phyloP scores from a whole-genome alignment of 2,888 invertebrate species.

The Pharmacophagus antenor region DNA sequence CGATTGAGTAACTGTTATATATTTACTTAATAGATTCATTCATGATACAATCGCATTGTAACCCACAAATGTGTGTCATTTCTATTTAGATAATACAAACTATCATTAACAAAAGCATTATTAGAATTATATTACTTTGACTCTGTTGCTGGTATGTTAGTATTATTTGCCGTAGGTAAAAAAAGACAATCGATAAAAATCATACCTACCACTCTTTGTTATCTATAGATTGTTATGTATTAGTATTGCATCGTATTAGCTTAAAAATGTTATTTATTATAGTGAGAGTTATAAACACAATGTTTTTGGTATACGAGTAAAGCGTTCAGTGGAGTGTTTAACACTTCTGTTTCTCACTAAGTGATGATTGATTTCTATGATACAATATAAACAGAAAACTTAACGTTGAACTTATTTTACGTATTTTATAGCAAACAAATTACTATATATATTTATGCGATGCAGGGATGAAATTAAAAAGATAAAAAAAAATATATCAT shows the following conservation, averaged over 20 bases:
- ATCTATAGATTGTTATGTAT: too few species aligned
- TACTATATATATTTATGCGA: too few species aligned
- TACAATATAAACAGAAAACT: too few species aligned
- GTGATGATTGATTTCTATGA: too few species aligned
- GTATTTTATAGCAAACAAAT: too few species aligned
- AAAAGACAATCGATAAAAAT: not conserved
- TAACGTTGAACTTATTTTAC: too few species aligned
- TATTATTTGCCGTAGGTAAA: not conserved
- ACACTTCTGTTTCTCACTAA: too few species aligned
- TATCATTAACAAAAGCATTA: constrained; percentile 12
- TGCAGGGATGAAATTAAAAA: too few species aligned
- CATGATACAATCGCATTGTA: not conserved
- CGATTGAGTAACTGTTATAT: constrained; percentile 20
- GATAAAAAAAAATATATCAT: too few species aligned
- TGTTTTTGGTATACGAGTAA: not conserved
- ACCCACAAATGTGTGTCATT: not conserved
- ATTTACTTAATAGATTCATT: constrained; percentile 16
- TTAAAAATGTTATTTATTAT: not conserved
- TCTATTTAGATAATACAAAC: constrained; percentile 3
- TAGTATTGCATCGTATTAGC: too few species aligned
- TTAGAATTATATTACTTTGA: constrained; percentile 3
- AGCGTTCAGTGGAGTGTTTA: too few species aligned
- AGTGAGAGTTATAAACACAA: not conserved
- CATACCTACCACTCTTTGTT: not conserved
- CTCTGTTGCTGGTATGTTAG: not conserved